Conservation (phyloP, 2,797 vertebrate genomes). For the Gallinago stenura region DNA sequence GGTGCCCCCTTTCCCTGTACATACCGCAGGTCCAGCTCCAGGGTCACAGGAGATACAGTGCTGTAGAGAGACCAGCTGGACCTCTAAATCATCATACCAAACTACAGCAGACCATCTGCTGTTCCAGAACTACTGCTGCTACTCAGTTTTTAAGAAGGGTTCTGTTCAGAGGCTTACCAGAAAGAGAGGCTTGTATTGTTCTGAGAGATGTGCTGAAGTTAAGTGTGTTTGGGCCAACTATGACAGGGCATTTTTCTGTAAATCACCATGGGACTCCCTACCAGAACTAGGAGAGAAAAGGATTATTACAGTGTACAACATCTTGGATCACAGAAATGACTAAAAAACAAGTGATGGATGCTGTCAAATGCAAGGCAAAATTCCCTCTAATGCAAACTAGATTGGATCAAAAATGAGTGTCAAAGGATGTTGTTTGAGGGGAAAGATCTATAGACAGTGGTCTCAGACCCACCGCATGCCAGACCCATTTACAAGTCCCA, state of each 20-base stretch:
- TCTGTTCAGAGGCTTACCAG: background rate
- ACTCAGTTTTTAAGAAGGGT: background rate
- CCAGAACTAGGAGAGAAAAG: background rate
- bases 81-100: background rate
- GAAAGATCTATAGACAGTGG: background rate
- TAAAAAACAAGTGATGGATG: background rate
- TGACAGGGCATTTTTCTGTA: background rate
- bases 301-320: background rate
- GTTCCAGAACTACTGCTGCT: background rate
- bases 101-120: background rate
- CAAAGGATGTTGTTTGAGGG: background rate
- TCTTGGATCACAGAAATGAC: background rate
- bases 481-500: background rate
- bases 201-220: background rate
- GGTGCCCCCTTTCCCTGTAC: background rate
- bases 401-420: background rate
- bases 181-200: background rate
- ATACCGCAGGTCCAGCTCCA: background rate
- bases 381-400: background rate
- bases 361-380: background rate
- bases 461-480: background rate
- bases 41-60: background rate
- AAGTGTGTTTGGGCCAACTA: background rate
- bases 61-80: background rate
- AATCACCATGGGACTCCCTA: background rate